A percentile compares a stretch with the other conserved stretches of the same genome.
phyloP scores from a whole-genome alignment of 2,797 vertebrate genomes.

The Silurus aristotelis region DNA sequence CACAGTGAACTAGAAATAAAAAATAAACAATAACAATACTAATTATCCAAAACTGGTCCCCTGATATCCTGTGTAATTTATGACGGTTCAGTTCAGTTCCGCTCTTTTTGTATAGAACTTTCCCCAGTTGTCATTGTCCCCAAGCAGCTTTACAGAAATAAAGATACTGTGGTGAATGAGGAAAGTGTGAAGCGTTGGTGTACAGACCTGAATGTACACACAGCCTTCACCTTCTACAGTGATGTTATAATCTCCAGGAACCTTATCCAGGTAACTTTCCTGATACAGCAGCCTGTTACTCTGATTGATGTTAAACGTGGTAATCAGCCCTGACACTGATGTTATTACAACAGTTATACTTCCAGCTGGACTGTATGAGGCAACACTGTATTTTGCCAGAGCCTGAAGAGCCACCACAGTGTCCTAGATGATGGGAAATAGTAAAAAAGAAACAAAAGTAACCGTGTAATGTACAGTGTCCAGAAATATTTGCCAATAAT shows the following conservation, averaged over 20 bases:
- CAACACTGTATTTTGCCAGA: slow-evolving; percentile 77
- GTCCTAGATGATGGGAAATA: slow-evolving; percentile 69
- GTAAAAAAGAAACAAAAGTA: too few relatives aligned
- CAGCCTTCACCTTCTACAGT: slow-evolving; percentile 75
- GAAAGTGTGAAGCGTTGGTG: background rate
- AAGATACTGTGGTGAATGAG: background rate
- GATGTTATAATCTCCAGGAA: slow-evolving; percentile 72
- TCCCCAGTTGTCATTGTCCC: too few relatives aligned
- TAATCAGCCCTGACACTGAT: slow-evolving; percentile 65
- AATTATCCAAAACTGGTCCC: background rate
- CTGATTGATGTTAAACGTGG: slow-evolving; percentile 70
- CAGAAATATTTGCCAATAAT: too few relatives aligned
- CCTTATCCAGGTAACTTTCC: slow-evolving; percentile 66
- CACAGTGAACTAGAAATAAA: slow-evolving; percentile 68
- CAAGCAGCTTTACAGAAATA: too few relatives aligned
- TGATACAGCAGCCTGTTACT: slow-evolving; percentile 82
- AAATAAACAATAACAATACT: background rate
- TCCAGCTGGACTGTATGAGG: slow-evolving; percentile 73
- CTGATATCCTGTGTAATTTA: too few relatives aligned
- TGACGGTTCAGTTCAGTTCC: too few relatives aligned
- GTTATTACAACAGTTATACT: slow-evolving; percentile 69
- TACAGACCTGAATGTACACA: slow-evolving; percentile 78
- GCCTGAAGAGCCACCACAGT: slow-evolving; percentile 88
- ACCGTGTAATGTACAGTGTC: too few relatives aligned
- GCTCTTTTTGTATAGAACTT: too few relatives aligned